Conservation (phyloP, 2,797 vertebrate genomes). For the Chelon labrosus region DNA sequence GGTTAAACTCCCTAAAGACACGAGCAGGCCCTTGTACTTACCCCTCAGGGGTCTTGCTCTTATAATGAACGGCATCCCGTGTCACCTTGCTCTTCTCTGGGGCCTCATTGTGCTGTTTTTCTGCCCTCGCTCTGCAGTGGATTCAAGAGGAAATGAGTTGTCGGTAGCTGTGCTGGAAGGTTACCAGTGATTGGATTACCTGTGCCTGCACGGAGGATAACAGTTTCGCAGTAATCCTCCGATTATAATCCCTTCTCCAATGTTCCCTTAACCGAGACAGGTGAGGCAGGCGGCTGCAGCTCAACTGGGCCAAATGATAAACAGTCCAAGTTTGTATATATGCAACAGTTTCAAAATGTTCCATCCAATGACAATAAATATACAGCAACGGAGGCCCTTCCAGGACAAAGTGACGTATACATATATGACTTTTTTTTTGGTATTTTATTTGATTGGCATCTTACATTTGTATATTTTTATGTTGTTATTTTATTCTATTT, state of each 20-base stretch:
- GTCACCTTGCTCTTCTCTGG: conserved; percentile 78
- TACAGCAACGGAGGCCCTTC: background rate
- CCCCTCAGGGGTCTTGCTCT: conserved; percentile 78
- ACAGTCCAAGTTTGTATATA: background rate
- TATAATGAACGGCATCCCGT: conserved; percentile 81
- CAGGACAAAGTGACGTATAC: background rate
- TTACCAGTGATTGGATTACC: conserved; percentile 92
- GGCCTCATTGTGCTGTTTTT: conserved; percentile 67
- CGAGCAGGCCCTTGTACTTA: conserved; percentile 64
- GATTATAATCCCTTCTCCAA: conserved; percentile 89
- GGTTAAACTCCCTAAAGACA: background rate
- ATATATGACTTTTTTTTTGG: too few relatives aligned
- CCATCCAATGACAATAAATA: background rate
- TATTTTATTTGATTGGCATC: too few relatives aligned
- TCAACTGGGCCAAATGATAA: conserved; percentile 16
- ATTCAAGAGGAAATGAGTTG: conserved; percentile 77
- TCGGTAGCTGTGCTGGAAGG: conserved; percentile 80
- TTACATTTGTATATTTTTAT: too few relatives aligned
- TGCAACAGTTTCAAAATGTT: background rate
- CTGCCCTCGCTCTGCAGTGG: conserved; percentile 60
- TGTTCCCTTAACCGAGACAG: conserved; percentile 60
- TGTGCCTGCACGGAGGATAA: conserved; percentile 88
- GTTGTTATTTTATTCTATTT: too few relatives aligned
- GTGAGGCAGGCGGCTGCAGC: conserved; percentile 53
- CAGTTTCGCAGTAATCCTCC: conserved; percentile 90